These are phyloP conservation scores for Euschistus heros DNA, from an alignment of 1,140 invertebrate species.

Conservation along the genomic window DNA sequence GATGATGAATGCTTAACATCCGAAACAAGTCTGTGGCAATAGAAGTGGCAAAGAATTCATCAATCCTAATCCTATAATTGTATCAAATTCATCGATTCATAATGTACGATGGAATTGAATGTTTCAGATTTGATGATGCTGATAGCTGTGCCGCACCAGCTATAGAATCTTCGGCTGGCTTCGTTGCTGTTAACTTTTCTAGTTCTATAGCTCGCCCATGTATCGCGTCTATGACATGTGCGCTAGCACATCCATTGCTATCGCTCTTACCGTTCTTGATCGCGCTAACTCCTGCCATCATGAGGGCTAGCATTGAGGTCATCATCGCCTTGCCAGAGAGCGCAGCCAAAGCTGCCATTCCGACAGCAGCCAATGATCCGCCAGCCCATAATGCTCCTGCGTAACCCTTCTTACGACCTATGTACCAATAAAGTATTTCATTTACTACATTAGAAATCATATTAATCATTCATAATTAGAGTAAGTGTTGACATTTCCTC, in stretches of 20 bases:
- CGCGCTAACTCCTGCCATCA: constrained; percentile 62
- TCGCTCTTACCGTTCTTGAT: constrained; percentile 37
- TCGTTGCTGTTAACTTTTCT: not conserved
- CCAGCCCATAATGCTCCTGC: constrained; percentile 28
- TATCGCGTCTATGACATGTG: constrained; percentile 16
- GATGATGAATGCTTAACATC: too few species aligned
- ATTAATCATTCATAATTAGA: too few species aligned
- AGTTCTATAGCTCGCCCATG: not conserved
- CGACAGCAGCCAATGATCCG: constrained; percentile 56
- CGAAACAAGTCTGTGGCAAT: too few species aligned
- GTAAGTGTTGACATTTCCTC: too few species aligned
- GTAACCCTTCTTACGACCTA: not conserved
- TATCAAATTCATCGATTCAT: too few species aligned
- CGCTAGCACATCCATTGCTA: not conserved
- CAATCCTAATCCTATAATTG: too few species aligned
- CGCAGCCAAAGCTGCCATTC: constrained; percentile 57
- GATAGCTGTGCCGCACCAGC: not conserved
- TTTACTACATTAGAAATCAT: too few species aligned
- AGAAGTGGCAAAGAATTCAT: too few species aligned
- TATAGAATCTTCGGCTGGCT: not conserved
- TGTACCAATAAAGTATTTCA: too few species aligned
- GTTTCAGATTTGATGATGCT: not conserved
- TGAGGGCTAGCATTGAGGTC: constrained; percentile 64
- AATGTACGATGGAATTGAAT: too few species aligned
- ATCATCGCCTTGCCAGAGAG: constrained; percentile 71